Conservation (phyloP, 2,797 vertebrate genomes). For the Astyanax mexicanus region DNA sequence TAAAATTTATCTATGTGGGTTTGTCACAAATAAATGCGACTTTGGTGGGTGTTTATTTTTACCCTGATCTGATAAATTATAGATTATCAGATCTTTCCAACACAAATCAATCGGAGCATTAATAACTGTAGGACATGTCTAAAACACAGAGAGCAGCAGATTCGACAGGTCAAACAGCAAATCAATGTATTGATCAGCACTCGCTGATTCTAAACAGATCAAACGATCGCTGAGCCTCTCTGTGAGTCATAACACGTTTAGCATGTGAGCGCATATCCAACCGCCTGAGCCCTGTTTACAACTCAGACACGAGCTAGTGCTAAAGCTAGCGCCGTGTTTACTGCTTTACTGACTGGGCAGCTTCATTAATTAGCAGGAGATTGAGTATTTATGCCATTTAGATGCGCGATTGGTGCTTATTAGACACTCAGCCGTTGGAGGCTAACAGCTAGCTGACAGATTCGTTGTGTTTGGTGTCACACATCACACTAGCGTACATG, state of each 20-base stretch:
- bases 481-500: conserved; percentile 42
- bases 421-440: conserved; percentile 24
- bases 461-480: conserved; percentile 47
- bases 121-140: too few species aligned
- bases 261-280: conserved; percentile 15
- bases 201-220: conserved; percentile 51
- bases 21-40: too few species aligned
- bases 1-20: too few species aligned
- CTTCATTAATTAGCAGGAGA: conserved; percentile 26
- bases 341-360: not conserved
- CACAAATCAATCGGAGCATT: not conserved
- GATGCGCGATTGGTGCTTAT: conserved; percentile 44
- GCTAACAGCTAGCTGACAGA: conserved; percentile 46
- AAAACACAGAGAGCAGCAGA: conserved; percentile 14
- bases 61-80: too few species aligned
- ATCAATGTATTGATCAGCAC: conserved; percentile 55
- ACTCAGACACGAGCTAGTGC: not conserved
- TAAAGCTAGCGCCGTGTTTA: not conserved
- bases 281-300: conserved; percentile 23
- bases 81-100: too few species aligned
- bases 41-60: too few species aligned
- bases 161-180: conserved; percentile 41
- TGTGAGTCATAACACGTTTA: conserved; percentile 36
- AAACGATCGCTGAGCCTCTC: conserved; percentile 33
- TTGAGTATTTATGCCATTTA: conserved; percentile 29